phyloP scores from a whole-genome alignment of 2,113 vertebrate genomes.

The Apteryx owenii region DNA sequence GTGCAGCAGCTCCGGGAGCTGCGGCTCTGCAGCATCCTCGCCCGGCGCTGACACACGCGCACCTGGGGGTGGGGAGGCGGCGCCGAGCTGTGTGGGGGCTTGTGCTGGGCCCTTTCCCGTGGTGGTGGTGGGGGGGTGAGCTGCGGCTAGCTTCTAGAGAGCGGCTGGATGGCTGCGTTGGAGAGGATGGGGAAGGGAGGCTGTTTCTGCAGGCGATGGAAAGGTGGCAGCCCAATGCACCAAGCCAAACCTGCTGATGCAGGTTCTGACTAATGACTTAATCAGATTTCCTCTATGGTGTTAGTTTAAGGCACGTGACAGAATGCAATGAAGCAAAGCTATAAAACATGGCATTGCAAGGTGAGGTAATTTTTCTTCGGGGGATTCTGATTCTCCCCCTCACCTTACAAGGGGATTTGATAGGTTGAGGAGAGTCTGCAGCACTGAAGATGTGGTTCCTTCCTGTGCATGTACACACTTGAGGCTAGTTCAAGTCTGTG shows the following conservation, averaged over 20 bases:
- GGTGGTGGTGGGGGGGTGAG: background rate
- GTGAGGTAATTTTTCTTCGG: background rate
- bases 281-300: background rate
- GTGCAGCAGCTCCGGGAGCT: background rate
- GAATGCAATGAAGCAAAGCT: background rate
- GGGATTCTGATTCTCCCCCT: background rate
- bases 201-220: background rate
- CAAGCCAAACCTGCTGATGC: background rate
- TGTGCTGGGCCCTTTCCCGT: background rate
- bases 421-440: background rate
- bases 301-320: background rate
- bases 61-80: too few relatives aligned
- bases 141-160: background rate
- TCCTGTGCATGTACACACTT: background rate
- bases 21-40: background rate
- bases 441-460: background rate
- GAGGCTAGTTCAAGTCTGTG: too few relatives aligned
- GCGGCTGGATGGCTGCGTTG: background rate
- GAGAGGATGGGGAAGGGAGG: background rate
- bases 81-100: background rate
- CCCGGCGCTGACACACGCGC: background rate
- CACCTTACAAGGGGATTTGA: background rate
- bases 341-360: background rate
- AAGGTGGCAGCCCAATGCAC: background rate
- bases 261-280: background rate